These are phyloP conservation scores for Mergus octosetaceus DNA, from an alignment of 2,797 vertebrate genomes.

Conservation along the genomic window DNA sequence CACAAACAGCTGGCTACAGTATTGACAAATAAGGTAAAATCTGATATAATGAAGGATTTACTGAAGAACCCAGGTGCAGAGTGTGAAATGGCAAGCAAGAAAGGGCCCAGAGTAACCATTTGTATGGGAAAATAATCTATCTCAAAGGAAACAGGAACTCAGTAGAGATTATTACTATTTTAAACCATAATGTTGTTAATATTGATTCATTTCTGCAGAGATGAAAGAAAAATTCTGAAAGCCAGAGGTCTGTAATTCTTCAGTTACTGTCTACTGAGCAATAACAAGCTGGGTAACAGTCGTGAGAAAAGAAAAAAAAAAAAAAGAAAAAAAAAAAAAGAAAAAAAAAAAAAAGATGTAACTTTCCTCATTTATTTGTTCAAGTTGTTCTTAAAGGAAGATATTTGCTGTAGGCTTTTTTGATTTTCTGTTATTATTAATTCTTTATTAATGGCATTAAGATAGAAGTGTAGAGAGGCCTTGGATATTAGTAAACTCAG, in stretches of 20 bases:
- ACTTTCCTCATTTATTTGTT: background rate
- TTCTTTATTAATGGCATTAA: background rate
- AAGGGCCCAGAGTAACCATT: background rate
- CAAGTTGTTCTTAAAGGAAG: background rate
- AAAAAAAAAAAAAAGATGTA: too few relatives aligned
- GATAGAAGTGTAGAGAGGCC: background rate
- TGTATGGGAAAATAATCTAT: background rate
- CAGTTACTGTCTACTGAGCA: background rate
- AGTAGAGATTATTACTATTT: background rate
- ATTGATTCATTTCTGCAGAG: background rate
- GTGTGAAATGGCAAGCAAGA: background rate
- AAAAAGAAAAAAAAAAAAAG: too few relatives aligned
- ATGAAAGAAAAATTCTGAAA: background rate
- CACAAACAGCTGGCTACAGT: background rate
- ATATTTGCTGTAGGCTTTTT: background rate
- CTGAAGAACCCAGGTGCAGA: background rate
- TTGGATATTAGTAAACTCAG: background rate
- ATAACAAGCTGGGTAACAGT: background rate
- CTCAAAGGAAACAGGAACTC: background rate
- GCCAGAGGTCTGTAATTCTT: background rate
- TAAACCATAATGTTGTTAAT: background rate
- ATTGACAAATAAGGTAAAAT: background rate
- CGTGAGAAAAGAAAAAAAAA: background rate
- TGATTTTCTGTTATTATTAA: background rate
- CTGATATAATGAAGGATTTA: background rate